A percentile compares a stretch with the other conserved stretches of the same genome.
Conservation (phyloP, 2,797 vertebrate genomes). For the Pelodytes ibericus region DNA sequence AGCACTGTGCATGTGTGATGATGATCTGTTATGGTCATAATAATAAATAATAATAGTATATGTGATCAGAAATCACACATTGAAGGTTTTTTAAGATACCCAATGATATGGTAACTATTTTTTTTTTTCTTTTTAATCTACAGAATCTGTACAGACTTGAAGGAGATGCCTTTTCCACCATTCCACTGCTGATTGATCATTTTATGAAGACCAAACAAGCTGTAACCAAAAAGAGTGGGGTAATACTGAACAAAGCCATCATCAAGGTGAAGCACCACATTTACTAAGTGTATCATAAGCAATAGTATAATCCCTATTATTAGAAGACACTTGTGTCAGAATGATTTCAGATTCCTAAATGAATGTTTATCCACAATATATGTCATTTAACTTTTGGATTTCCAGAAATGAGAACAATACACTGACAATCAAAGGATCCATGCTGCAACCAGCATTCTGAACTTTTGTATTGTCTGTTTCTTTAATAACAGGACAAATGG, state of each 20-base stretch:
- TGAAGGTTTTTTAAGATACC: neutral
- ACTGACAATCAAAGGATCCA: too few relatives aligned
- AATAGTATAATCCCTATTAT: too few relatives aligned
- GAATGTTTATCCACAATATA: too few relatives aligned
- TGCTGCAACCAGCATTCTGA: neutral
- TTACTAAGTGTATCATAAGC: too few relatives aligned
- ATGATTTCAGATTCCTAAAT: too few relatives aligned
- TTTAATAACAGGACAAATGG: slow-evolving; percentile 88
- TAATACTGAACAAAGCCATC: slow-evolving; percentile 79
- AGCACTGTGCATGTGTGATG: too few relatives aligned
- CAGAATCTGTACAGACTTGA: slow-evolving; percentile 91
- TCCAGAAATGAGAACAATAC: too few relatives aligned
- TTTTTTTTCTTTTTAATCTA: neutral
- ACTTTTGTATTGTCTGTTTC: slow-evolving; percentile 9
- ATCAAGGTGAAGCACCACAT: slow-evolving; percentile 84
- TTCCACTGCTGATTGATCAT: slow-evolving; percentile 85
- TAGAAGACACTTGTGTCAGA: too few relatives aligned
- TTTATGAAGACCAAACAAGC: slow-evolving; percentile 77
- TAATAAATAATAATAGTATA: too few relatives aligned
- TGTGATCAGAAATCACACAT: too few relatives aligned
- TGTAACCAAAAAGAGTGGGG: slow-evolving; percentile 82
- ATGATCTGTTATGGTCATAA: too few relatives aligned
- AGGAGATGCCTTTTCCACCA: slow-evolving; percentile 82
- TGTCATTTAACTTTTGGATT: too few relatives aligned
- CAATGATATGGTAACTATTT: neutral